Evolutionary conservation across 2,113 vertebrate species (phyloP), one percentile per base, ranked within the genome.

Genomic region (Carollia perspicillata): DNA sequence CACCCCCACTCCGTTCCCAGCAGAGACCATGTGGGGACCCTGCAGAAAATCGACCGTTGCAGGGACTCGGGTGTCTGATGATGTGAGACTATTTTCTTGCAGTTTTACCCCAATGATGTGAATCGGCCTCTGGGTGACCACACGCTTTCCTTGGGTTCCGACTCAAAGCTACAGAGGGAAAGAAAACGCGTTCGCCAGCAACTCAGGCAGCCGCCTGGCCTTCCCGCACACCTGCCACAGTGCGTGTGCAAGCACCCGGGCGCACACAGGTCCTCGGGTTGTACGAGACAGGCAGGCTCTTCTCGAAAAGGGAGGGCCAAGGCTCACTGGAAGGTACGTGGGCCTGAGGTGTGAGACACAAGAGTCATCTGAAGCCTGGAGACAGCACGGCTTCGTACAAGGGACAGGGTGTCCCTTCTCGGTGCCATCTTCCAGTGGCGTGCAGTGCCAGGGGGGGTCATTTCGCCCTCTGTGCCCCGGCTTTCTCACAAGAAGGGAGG

Each of bases 161-260:
- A 1, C 84, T 79, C 18, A 85, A 47, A 79, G 78, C 37, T 42
- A 33, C 13, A 11, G 66, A 81, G 33, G 66, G 55, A 30, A 55
- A 47, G 37, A 18, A 13, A 9, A 26, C 26, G 16, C 18, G 0
- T 10, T 10, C 1, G 2, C 11, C 8, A 74, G 74, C 12, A 8
- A 11, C 30, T 0, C 0, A 0, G n/a, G 65, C 23, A 10, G 55
- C 0, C 6, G 53, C 5, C 30, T 33, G 2, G 63, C 10, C 13
- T 14, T 22, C 26, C 66, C 2, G 37, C 8, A 9, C 68, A 1
- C 1, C 0, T 1, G 2, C n/a, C 17, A 4, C 0, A 5, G 30
- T 37, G 3, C 3, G 23, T 2, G 47, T 66, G 55, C 35, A 2
- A 6, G 3, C 9, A 28, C 13, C 1, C 0, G 7, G 26, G 72